Base-by-base conservation (phyloP, 1,140 invertebrate genomes). In the Psix sp. region DNA sequence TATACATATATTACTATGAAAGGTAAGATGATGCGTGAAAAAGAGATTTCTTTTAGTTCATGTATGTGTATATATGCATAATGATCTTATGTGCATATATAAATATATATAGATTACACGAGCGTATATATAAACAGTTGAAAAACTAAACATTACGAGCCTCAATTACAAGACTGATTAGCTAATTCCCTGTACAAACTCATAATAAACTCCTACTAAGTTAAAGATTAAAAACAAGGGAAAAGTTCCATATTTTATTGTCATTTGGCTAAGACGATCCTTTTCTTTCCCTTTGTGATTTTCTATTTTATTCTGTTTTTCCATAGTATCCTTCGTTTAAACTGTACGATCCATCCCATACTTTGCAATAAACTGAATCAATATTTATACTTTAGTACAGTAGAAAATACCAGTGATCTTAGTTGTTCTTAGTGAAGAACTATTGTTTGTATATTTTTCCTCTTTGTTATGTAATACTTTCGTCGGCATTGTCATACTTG, bases 121-220 rank as follows among this genome's bases (percentile, higher is more conserved):
- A 43, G 42, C 56, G 45, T 70, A 81, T 62, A 67, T 63, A 59
- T 71, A 71, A 62, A 77, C 72, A 80, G 76, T 80, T 80, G 74
- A 59, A 24, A 81, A 80, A 80, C 74, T 87, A 86, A 74, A 87
- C 77, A 83, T 83, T 85, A 86, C 77, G 82, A 86, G 84, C 85
- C 85, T 87, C 83, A 82, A 86, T 85, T 82, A 86, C 79, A 86
- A 87, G 85, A 87, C 85, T 87, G 85, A 87, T 85, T 86, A 87
- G 85, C 83, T 86, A 86, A 85, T 84, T 81, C 80, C 81, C 76
- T 82, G 72, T 84, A 80, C 84, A 84, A 83, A 81, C 77, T 80
- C 81, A 73, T 84, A 56, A 60, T 62, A 82, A 84, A 85, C 78
- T 82, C 82, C 78, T 76, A 82, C 76, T 82, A 85, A 86, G 82